phyloP scores from a whole-genome alignment of 2,113 vertebrate species.

The Myxocyprinus asiaticus region DNA sequence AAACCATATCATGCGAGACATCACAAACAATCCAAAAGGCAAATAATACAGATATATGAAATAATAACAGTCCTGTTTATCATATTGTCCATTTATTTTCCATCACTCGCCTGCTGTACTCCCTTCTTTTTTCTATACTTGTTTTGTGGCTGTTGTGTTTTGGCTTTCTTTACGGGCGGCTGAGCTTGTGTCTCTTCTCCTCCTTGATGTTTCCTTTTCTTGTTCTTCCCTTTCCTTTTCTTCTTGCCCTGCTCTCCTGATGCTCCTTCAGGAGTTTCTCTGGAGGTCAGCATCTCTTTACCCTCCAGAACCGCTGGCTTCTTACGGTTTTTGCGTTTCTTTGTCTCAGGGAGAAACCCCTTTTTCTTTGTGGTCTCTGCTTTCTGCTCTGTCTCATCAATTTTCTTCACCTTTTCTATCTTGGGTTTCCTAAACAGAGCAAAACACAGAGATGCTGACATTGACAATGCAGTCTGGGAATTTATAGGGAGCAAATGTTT shows the following conservation, averaged over 20 bases:
- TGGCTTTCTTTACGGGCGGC: slow-evolving; percentile 68
- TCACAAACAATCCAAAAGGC: background rate
- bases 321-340: slow-evolving; percentile 87
- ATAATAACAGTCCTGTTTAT: background rate
- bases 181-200: slow-evolving; percentile 34
- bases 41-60: slow-evolving; percentile 14
- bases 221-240: slow-evolving; percentile 64
- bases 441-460: slow-evolving; percentile 25
- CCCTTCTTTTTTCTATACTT: slow-evolving; percentile 60
- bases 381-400: slow-evolving; percentile 29
- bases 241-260: slow-evolving; percentile 42
- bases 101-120: background rate
- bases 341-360: slow-evolving; percentile 90
- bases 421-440: slow-evolving; percentile 80
- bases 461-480: too few relatives aligned
- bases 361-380: slow-evolving; percentile 61
- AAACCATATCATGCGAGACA: background rate
- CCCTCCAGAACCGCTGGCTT: slow-evolving; percentile 53
- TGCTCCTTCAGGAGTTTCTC: background rate
- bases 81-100: background rate
- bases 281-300: background rate
- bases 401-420: slow-evolving; percentile 73
- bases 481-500: too few relatives aligned
- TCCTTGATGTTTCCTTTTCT: slow-evolving; percentile 60
- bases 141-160: slow-evolving; percentile 49